Percentiles rank a stretch among this genome's conserved stretches.
phyloP scores from a whole-genome alignment of 2,797 vertebrate species.

The Microcaecilia unicolor region DNA sequence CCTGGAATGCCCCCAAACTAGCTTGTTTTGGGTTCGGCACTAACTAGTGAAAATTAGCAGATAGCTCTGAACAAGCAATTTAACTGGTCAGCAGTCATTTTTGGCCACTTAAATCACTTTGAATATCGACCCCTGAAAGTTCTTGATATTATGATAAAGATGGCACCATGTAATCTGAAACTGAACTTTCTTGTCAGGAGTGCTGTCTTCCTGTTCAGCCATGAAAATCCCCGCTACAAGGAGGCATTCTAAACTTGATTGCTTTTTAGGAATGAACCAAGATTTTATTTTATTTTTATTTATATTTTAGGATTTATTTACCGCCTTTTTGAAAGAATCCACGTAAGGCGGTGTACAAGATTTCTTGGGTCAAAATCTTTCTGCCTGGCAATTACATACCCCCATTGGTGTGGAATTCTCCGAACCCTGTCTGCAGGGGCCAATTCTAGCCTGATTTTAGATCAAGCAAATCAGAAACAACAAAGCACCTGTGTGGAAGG shows the following conservation, averaged over 20 bases:
- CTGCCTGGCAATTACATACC: neutral
- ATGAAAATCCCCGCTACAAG: constrained; percentile 16
- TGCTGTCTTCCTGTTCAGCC: constrained; percentile 4
- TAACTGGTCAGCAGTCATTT: too few species aligned
- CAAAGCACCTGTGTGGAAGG: constrained; percentile 64
- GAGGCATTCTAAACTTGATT: constrained; percentile 6
- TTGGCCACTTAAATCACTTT: too few species aligned
- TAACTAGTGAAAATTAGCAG: too few species aligned
- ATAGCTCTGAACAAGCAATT: too few species aligned
- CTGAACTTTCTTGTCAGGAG: constrained; percentile 12
- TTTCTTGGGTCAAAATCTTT: constrained; percentile 3
- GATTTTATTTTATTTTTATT: too few species aligned
- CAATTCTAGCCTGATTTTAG: neutral
- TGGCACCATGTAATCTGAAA: neutral
- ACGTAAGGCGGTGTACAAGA: too few species aligned
- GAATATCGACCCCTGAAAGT: too few species aligned
- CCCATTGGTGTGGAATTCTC: neutral
- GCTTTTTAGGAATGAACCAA: constrained; percentile 3
- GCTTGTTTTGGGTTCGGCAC: too few species aligned
- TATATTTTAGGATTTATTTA: too few species aligned
- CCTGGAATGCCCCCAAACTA: too few species aligned
- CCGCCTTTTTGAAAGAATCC: too few species aligned
- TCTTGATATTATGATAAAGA: constrained; percentile 12
- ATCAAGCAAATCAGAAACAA: neutral
- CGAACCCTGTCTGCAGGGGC: neutral